These are phyloP conservation scores for Campoplex capitator DNA, from an alignment of 2,888 invertebrate species.

Conservation along the genomic window DNA sequence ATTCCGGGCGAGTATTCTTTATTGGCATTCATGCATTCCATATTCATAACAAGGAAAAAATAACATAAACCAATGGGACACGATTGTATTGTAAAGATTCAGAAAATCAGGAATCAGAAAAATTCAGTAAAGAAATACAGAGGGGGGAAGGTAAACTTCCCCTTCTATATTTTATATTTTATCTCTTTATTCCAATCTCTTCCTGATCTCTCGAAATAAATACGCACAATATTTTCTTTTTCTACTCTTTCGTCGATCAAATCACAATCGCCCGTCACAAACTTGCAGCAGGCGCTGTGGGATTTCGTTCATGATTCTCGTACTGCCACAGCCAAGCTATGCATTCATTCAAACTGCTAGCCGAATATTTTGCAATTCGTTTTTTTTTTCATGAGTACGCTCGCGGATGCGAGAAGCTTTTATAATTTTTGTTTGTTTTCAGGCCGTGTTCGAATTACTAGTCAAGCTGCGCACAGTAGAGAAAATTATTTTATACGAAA, in stretches of 20 bases:
- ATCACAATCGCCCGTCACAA: slow-evolving; percentile 38
- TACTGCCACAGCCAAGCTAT: slow-evolving; percentile 48
- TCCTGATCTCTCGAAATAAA: slow-evolving; percentile 3
- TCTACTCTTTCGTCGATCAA: slow-evolving; percentile 9
- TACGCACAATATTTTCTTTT: slow-evolving; percentile 9
- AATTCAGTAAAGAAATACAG: no score
- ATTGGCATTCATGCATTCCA: slow-evolving; percentile 65
- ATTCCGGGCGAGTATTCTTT: slow-evolving; percentile 66
- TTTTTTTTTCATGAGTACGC: slow-evolving; percentile 1
- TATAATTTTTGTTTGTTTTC: slow-evolving; percentile 18
- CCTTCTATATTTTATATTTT: slow-evolving; percentile 13
- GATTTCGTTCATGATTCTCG: slow-evolving; percentile 43
- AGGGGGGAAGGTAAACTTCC: background rate
- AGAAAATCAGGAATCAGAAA: no score
- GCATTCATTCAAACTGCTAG: slow-evolving; percentile 50
- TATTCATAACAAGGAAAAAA: slow-evolving; percentile 62
- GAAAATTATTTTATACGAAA: slow-evolving; percentile 54
- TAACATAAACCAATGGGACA: slow-evolving; percentile 61
- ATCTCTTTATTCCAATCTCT: slow-evolving; percentile 2
- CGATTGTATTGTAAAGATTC: background rate
- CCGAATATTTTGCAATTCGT: slow-evolving; percentile 27
- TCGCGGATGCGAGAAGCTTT: slow-evolving; percentile 23
- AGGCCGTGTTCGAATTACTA: slow-evolving; percentile 56
- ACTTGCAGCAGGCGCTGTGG: slow-evolving; percentile 50
- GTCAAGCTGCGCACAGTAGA: slow-evolving; percentile 58